Evolutionary conservation across 1,140 invertebrate genomes (phyloP), one percentile per base, ranked within the genome.

Genomic region (Bathynomus jamesi): DNA sequence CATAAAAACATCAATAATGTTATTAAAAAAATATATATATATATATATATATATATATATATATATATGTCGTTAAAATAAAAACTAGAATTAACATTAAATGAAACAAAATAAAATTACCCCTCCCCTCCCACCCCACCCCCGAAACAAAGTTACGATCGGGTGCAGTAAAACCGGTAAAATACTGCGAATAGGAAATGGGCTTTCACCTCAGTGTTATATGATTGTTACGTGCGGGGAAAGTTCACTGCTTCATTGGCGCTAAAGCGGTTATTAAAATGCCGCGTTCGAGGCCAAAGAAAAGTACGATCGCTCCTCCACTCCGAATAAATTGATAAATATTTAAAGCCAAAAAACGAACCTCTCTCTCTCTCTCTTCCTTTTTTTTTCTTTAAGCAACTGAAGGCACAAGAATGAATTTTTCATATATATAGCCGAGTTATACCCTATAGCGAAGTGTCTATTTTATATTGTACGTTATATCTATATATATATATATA

Each of bases 241-340:
- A 53, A 53, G 2, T 53, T 11, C 2, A 53, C 40, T 53, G 40
- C 40, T 53, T 53, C 40, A 53, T 53, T 53, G 11, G 40, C 40
- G 40, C 40, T 53, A 53, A 53, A 53, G 21, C 40, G 40, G 40
- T 53, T 53, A 53, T 53, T 53, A 53, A 53, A 53, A 53, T 53
- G 40, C 40, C 40, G 40, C 40, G 40, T 53, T 53, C 5, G 11
- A 17, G 21, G 13, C 40, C 40, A 53, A 53, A 53, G 40, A 53
- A 53, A 53, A 53, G 21, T 21, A 21, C 40, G 40, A 53, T 17
- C 2, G 40, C 21, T 53, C 21, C 21, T 53, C 40, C 40, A 17
- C 2, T n/a, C 40, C 40, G 40, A 53, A 53, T 11, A 70, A 70
- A 64, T 40, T 32, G 53, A 32, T 40, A 62, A 64, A 70, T 70